These are phyloP conservation scores for human DNA, from an alignment of 2,113 vertebrate genomes.

Conservation along the genomic window DNA sequence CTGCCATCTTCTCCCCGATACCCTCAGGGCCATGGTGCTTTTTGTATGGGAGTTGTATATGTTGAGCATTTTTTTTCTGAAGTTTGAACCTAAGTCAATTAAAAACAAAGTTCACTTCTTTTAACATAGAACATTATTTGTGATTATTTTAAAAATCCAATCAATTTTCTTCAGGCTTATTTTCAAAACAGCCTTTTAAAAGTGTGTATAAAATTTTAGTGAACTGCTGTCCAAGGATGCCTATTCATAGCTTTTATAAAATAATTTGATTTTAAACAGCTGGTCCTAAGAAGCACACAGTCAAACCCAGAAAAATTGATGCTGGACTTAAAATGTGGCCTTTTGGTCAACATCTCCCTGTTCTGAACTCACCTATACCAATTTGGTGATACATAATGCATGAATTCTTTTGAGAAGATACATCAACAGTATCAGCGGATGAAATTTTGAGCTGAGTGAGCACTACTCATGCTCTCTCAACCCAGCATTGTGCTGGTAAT, in stretches of 20 bases:
- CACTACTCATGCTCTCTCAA: background rate
- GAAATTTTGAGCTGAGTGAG: background rate
- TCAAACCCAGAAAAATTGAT: background rate
- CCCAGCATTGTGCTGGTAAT: background rate
- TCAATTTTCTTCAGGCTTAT: background rate
- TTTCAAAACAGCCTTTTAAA: background rate
- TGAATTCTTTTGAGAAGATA: background rate
- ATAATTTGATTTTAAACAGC: background rate
- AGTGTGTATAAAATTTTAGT: background rate
- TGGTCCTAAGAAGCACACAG: background rate
- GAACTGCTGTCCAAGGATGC: background rate
- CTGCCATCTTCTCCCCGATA: background rate
- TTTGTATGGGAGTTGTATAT: background rate
- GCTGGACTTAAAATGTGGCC: background rate
- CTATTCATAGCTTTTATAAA: background rate
- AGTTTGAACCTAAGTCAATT: background rate
- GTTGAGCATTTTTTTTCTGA: background rate
- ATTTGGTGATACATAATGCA: background rate
- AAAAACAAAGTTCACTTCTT: slow-evolving; percentile 2
- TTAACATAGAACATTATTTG: slow-evolving; percentile 7
- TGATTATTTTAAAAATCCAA: slow-evolving; percentile 6
- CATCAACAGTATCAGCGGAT: background rate
- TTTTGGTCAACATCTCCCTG: background rate
- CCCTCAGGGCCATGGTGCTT: background rate
- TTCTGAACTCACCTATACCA: background rate